Evolutionary conservation across 2,888 invertebrate species (phyloP).

Genomic region (Pelosia muscerda): DNA sequence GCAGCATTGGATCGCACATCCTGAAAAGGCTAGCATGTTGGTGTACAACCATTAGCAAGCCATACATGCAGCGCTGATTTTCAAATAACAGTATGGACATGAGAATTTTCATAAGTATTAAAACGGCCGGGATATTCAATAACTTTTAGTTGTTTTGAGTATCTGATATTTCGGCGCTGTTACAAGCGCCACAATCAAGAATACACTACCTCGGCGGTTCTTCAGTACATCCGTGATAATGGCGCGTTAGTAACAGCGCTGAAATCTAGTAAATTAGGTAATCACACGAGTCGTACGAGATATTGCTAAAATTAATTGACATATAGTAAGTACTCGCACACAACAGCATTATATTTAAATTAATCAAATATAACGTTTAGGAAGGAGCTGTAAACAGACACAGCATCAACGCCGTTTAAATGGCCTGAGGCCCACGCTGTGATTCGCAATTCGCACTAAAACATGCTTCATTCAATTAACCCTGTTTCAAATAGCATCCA

Average conservation of each 20-base stretch:
- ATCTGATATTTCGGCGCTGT: too few species aligned
- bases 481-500: slow-evolving; percentile 55
- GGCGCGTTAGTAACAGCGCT: too few species aligned
- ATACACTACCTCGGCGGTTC: too few species aligned
- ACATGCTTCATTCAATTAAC: slow-evolving; percentile 59
- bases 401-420: slow-evolving; percentile 64
- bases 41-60: background rate
- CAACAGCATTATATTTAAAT: slow-evolving; percentile 34
- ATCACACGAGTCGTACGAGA: background rate
- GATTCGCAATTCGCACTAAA: slow-evolving; percentile 52
- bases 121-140: too few species aligned
- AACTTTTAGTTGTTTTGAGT: too few species aligned
- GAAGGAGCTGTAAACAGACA: slow-evolving; percentile 64
- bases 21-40: background rate
- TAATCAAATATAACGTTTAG: slow-evolving; percentile 55
- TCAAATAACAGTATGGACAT: background rate
- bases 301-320: background rate
- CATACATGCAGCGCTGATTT: background rate
- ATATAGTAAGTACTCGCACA: background rate
- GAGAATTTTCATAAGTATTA: background rate
- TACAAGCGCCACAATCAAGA: too few species aligned
- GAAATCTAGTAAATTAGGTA: background rate
- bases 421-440: slow-evolving; percentile 44
- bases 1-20: background rate
- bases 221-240: too few species aligned